These are phyloP conservation scores for Drosophila pallidifrons DNA, from an alignment of 1,140 invertebrate genomes.

Conservation along the genomic window DNA sequence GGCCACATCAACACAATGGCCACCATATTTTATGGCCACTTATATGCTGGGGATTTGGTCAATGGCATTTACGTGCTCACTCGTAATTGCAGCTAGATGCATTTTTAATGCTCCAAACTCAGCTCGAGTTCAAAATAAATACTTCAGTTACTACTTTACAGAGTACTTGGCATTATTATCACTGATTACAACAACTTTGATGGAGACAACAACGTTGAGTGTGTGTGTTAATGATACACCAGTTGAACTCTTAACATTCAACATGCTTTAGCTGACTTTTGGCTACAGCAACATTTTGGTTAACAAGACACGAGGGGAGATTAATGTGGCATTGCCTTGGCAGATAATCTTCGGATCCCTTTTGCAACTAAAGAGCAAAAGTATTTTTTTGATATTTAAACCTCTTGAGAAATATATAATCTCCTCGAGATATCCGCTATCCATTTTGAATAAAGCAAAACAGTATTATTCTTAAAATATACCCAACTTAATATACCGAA, in stretches of 20 bases:
- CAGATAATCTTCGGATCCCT: too few species aligned
- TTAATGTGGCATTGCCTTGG: too few species aligned
- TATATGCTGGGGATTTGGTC: not conserved
- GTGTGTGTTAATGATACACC: conserved; percentile 3
- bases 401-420: too few species aligned
- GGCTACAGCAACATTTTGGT: not conserved
- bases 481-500: too few species aligned
- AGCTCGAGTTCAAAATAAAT: not conserved
- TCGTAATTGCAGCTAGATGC: conserved; percentile 30
- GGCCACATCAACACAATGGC: conserved; percentile 32
- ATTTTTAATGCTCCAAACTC: conserved; percentile 32
- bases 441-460: too few species aligned
- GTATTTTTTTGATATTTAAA: too few species aligned
- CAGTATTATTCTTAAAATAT: too few species aligned
- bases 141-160: not conserved
- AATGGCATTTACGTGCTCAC: conserved; percentile 18
- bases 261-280: not conserved
- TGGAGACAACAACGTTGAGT: not conserved
- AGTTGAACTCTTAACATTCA: not conserved
- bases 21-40: conserved; percentile 27
- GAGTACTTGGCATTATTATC: conserved; percentile 6
- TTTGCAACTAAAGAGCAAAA: too few species aligned
- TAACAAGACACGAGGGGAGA: not conserved
- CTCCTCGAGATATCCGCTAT: too few species aligned
- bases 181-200: conserved; percentile 4